Conservation (phyloP, 2,113 vertebrate species). For the Etheostoma spectabile region DNA sequence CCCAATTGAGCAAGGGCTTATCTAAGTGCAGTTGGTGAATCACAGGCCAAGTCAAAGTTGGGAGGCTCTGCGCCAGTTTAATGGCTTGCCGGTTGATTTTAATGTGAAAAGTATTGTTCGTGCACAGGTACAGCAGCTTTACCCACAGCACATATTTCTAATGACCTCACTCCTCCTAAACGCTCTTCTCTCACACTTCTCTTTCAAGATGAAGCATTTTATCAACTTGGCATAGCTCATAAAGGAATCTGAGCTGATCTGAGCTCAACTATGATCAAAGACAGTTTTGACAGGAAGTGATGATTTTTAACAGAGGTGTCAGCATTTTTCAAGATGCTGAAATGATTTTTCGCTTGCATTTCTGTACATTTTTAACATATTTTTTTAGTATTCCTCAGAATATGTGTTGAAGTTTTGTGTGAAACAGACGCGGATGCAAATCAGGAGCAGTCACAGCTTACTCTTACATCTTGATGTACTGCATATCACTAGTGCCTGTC, state of each 20-base stretch:
- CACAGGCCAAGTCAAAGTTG: slow-evolving; percentile 50
- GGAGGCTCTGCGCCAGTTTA: slow-evolving; percentile 61
- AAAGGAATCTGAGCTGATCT: slow-evolving; percentile 6
- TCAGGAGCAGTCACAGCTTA: not conserved
- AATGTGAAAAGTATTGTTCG: slow-evolving; percentile 56
- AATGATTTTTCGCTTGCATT: not conserved
- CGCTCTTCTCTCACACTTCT: slow-evolving; percentile 2
- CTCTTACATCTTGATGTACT: not conserved
- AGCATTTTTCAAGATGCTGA: not conserved
- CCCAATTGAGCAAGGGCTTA: slow-evolving; percentile 61
- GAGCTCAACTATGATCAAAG: not conserved
- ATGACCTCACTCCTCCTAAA: slow-evolving; percentile 24
- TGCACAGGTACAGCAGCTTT: slow-evolving; percentile 47
- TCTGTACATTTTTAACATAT: not conserved
- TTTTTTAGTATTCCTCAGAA: not conserved
- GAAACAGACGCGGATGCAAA: not conserved
- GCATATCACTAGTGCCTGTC: not conserved
- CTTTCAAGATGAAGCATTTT: slow-evolving; percentile 28
- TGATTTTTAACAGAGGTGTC: not conserved
- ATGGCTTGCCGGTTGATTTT: slow-evolving; percentile 62
- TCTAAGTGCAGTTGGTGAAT: slow-evolving; percentile 62
- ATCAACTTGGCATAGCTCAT: slow-evolving; percentile 19
- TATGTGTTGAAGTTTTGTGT: not conserved
- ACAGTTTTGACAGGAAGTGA: slow-evolving; percentile 2
- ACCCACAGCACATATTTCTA: slow-evolving; percentile 32